phyloP scores from a whole-genome alignment of 1,140 invertebrate species.

The Calliopsis andreniformis region DNA sequence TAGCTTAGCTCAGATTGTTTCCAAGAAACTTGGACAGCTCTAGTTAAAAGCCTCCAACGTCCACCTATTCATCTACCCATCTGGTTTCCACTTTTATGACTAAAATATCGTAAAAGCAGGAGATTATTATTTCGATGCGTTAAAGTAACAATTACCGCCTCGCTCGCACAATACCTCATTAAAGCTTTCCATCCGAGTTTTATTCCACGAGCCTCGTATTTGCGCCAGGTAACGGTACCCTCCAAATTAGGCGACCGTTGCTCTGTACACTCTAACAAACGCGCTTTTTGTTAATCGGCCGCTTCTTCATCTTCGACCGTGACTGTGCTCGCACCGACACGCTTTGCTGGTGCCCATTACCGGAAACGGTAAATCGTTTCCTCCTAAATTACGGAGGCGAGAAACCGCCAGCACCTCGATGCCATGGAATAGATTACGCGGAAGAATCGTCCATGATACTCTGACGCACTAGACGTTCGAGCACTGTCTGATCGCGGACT shows the following conservation, averaged over 20 bases:
- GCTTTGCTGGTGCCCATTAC: conserved; percentile 57
- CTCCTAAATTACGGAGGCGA: conserved; percentile 69
- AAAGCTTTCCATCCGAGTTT: background rate
- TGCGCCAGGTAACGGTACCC: conserved; percentile 43
- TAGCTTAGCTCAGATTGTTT: too few species aligned
- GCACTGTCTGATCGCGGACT: too few species aligned
- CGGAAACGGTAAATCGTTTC: conserved; percentile 72
- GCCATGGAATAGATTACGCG: conserved; percentile 34
- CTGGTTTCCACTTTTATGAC: too few species aligned
- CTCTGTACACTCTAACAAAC: conserved; percentile 30
- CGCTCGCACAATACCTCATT: conserved; percentile 15
- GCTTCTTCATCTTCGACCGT: conserved; percentile 12
- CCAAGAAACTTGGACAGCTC: background rate
- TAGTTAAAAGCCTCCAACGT: background rate
- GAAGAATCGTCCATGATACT: conserved; percentile 45
- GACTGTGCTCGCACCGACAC: conserved; percentile 42
- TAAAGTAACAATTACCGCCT: background rate
- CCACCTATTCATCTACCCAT: background rate
- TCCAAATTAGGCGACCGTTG: conserved; percentile 49
- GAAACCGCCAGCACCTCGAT: conserved; percentile 46
- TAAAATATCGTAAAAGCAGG: too few species aligned
- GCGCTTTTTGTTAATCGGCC: conserved; percentile 52
- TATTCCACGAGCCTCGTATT: conserved; percentile 2
- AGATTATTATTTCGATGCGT: background rate
- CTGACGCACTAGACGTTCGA: too few species aligned